These are phyloP conservation scores for Hoplodrina ambigua DNA, from an alignment of 2,888 invertebrate genomes.

Conservation along the genomic window DNA sequence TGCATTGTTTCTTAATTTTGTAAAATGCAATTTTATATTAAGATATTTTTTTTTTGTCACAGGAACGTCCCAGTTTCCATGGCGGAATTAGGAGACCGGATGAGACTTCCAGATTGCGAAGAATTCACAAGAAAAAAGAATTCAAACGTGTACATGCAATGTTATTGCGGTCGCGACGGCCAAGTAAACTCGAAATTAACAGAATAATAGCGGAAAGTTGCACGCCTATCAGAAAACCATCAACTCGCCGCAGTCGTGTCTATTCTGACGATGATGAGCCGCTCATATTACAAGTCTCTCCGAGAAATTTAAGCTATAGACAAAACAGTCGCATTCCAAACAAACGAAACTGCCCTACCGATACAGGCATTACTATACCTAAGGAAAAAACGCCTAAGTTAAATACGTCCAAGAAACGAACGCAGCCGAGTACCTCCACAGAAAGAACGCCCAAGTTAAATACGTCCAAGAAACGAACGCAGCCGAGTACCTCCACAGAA, in stretches of 20 bases:
- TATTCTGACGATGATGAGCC: slow-evolving; percentile 45
- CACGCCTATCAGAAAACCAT: not conserved
- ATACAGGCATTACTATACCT: too few species aligned
- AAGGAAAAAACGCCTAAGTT: too few species aligned
- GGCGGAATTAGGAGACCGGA: not conserved
- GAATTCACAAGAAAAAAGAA: not conserved
- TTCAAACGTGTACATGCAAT: slow-evolving; percentile 16
- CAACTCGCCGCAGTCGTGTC: not conserved
- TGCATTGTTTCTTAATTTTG: too few species aligned
- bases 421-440: too few species aligned
- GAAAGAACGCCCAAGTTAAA: not conserved
- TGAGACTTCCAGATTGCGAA: not conserved
- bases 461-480: too few species aligned
- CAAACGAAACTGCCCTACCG: too few species aligned
- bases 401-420: too few species aligned
- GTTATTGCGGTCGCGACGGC: slow-evolving; percentile 11
- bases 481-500: not conserved
- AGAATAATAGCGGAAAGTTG: not conserved
- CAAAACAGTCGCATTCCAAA: not conserved
- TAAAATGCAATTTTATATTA: too few species aligned
- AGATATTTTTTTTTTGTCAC: not conserved
- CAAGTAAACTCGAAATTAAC: not conserved
- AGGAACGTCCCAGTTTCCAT: not conserved
- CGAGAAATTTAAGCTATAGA: not conserved
- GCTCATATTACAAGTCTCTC: slow-evolving; percentile 6